Conservation (phyloP, 2,797 vertebrate species). For the Amblyraja radiata region DNA sequence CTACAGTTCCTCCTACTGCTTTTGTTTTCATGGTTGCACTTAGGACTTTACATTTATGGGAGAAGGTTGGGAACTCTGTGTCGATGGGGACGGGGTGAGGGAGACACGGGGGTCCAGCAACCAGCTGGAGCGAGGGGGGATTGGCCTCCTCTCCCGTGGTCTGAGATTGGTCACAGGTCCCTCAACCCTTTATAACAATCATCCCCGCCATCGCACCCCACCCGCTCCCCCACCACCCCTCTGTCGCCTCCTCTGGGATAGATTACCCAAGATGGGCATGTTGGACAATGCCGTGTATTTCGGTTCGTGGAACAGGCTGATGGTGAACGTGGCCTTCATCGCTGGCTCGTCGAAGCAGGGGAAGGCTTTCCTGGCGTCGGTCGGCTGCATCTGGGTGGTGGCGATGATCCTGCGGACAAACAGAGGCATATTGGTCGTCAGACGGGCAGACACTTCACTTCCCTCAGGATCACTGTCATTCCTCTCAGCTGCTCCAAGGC, state of each 20-base stretch:
- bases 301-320: slow-evolving; percentile 63
- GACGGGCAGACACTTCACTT: no score
- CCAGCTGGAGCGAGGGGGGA: no score
- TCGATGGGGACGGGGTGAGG: no score
- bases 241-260: rapidly evolving
- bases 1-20: no score
- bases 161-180: no score
- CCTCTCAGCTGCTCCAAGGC: no score
- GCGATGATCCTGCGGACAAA: slow-evolving; percentile 70
- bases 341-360: slow-evolving; percentile 91
- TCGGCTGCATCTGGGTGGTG: slow-evolving; percentile 86
- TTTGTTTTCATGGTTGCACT: no score
- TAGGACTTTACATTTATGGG: no score
- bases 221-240: background rate
- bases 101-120: no score
- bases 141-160: no score
- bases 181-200: background rate
- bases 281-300: slow-evolving; percentile 70
- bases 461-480: no score
- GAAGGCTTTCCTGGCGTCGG: slow-evolving; percentile 79
- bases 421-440: background rate
- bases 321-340: slow-evolving; percentile 79
- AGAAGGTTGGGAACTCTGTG: no score
- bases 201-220: background rate
- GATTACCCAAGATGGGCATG: slow-evolving; percentile 63